These are phyloP conservation scores for Pterois miles DNA, from an alignment of 2,797 vertebrate genomes.

Conservation along the genomic window DNA sequence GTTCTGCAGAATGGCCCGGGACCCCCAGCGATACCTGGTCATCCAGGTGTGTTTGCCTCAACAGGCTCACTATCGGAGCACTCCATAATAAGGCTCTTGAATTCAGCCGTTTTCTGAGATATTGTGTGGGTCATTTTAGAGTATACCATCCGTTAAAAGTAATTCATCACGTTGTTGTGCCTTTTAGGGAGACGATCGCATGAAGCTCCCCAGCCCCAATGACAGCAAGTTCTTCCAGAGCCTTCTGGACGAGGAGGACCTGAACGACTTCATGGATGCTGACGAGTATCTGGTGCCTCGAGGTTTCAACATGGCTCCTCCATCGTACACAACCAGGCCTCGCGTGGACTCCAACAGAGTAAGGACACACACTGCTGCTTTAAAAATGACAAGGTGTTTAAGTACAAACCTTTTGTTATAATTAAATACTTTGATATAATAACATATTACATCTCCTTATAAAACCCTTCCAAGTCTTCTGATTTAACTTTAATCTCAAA, in stretches of 20 bases:
- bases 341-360: constrained; percentile 94
- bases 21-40: constrained; percentile 96
- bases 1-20: constrained; percentile 98
- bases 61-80: background rate
- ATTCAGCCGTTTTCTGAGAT: background rate
- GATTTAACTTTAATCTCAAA: constrained; percentile 6
- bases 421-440: background rate
- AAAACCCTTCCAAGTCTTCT: background rate
- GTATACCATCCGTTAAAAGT: background rate
- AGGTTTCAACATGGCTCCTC: constrained; percentile 88
- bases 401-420: background rate
- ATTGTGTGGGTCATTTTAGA: background rate
- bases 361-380: constrained; percentile 18
- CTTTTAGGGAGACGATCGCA: constrained; percentile 93
- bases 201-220: constrained; percentile 97
- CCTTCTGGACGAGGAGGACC: constrained; percentile 95
- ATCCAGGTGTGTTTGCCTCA: constrained; percentile 87
- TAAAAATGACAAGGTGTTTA: background rate
- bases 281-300: constrained; percentile 96
- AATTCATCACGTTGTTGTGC: background rate
- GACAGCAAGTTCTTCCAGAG: constrained; percentile 99
- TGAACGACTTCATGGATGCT: constrained; percentile 96
- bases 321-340: constrained; percentile 86
- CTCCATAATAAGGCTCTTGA: background rate
- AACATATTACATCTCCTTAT: background rate